A percentile compares a stretch with the other conserved stretches of the same genome.
These are phyloP conservation scores for Triops cancriformis DNA, from an alignment of 1,140 invertebrate species.

Conservation along the genomic window DNA sequence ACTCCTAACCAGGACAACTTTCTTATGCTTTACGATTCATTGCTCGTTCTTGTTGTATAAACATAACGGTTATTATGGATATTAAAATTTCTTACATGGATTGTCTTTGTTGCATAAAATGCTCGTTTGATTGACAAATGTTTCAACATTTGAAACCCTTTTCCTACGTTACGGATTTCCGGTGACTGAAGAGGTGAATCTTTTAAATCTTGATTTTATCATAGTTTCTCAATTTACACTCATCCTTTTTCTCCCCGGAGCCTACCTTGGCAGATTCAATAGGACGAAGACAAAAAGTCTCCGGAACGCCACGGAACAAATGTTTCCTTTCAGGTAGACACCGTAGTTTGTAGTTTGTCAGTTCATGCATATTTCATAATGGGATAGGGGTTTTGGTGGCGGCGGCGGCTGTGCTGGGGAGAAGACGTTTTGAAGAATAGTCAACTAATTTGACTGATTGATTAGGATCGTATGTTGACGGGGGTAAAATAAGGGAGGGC, in stretches of 20 bases:
- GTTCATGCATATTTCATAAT: neutral
- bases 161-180: neutral
- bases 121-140: neutral
- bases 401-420: neutral
- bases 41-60: no score
- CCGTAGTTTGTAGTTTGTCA: neutral
- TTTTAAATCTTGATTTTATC: neutral
- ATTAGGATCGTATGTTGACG: neutral
- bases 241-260: neutral
- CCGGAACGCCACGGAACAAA: neutral
- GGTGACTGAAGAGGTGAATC: neutral
- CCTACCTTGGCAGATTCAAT: neutral
- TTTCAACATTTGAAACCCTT: neutral
- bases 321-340: neutral
- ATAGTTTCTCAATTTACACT: neutral
- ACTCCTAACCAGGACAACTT: no score
- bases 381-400: neutral
- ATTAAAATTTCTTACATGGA: neutral
- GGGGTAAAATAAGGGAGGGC: neutral
- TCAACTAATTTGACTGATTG: slow-evolving; percentile 3
- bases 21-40: no score
- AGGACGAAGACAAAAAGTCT: no score
- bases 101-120: neutral
- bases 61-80: no score
- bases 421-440: neutral